Conservation (phyloP, 1,140 invertebrate genomes). For the Harpegnathos saltator region DNA sequence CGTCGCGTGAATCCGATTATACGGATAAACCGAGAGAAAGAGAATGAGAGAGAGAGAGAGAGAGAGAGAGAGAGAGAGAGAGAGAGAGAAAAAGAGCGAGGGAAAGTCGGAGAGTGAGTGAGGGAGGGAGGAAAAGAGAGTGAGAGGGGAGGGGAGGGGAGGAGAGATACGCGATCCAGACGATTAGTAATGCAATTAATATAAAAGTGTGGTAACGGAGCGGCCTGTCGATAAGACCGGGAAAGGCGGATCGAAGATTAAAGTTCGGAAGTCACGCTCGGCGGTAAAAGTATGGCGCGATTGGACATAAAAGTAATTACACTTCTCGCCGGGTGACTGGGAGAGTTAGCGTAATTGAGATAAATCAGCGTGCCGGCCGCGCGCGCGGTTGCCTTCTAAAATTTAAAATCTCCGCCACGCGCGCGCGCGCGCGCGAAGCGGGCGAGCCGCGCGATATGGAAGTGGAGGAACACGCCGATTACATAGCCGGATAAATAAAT, state of each 20-base stretch:
- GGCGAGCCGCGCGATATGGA: not conserved
- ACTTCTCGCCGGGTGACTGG: constrained; percentile 35
- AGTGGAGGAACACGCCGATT: not conserved
- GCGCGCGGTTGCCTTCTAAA: constrained; percentile 27
- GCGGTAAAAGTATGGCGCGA: constrained; percentile 38
- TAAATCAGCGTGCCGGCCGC: constrained; percentile 24
- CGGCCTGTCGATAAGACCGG: constrained; percentile 39
- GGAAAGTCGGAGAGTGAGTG: no score
- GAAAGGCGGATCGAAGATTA: constrained; percentile 47
- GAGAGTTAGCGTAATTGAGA: constrained; percentile 55
- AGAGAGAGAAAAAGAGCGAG: no score
- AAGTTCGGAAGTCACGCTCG: constrained; percentile 48
- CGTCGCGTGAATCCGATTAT: not conserved
- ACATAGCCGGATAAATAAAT: constrained; percentile 30
- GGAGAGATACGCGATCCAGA: constrained; percentile 14
- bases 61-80: no score
- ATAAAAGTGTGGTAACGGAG: constrained; percentile 33
- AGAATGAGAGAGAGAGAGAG: no score
- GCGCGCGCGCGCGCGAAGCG: no score
- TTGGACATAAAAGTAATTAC: constrained; percentile 51
- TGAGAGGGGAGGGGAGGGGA: no score
- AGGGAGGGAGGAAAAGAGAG: no score
- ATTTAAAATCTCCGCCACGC: constrained; percentile 37
- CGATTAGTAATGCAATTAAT: constrained; percentile 39
- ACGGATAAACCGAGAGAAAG: constrained; percentile 12